Evolutionary conservation across 2,113 vertebrate genomes (phyloP), one percentile per base, ranked within the genome.

Genomic region (Phainopepla nitens): DNA sequence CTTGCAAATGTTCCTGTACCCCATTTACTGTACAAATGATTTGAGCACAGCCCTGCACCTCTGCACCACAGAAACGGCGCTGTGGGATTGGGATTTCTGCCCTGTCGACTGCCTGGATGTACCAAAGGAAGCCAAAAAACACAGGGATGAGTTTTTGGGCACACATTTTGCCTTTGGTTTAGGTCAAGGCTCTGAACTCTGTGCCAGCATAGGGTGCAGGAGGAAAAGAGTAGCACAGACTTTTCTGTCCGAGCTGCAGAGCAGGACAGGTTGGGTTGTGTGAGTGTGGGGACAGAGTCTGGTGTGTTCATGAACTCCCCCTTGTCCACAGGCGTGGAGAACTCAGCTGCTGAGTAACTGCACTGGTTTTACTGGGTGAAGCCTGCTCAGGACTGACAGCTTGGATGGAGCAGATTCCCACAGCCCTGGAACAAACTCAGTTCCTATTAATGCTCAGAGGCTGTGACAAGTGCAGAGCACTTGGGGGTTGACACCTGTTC

Each of bases 401-500:
- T 89, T 22, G 69, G 76, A 64, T 35, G 79, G 90, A 78, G 53
- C 64, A 84, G 68, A 73, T 80, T 68, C 69, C 75, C 72, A n/a
- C 44, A 88, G 75, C 58, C 71, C 12, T 28, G 54, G 45, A 93
- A 88, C 5, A 31, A 95, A 56, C 7, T 85, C 58, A 44, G 71
- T 6, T 95, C 2, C 2, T 65, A 29, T 94, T 69, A 94, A 50
- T 4, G 58, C 54, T 94, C 47, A 58, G 87, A 62, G 82, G 45
- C 79, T 90, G 70, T 92, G 95, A 95, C 82, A 69, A 62, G 49
- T 27, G 42, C 14, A 25, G 41, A 89, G 58, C 93, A 95, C 86
- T 90, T 81, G 87, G 44, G 65, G 44, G 60, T 44, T 96, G 94
- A 93, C 89, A 91, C 95, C 93, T 93, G 36, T 93, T 88, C 88